A percentile compares a stretch with the other conserved stretches of the same genome.
These are phyloP conservation scores for Balanococcus diminutus DNA, from an alignment of 2,888 invertebrate species.

Conservation along the genomic window DNA sequence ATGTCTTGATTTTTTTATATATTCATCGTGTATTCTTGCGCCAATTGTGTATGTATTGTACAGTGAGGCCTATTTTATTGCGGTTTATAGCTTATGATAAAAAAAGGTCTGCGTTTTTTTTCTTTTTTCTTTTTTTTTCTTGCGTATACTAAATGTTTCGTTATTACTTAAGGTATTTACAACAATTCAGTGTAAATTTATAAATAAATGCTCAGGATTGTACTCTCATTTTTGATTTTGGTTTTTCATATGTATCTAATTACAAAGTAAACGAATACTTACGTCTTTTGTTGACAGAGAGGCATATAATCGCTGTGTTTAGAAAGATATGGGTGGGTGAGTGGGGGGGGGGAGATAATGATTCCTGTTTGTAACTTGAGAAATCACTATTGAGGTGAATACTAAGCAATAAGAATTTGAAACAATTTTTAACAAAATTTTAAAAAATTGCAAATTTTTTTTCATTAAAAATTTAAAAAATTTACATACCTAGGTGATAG, in stretches of 20 bases:
- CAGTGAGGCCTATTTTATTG: slow-evolving; percentile 26
- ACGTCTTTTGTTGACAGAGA: too few relatives aligned
- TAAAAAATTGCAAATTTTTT: too few relatives aligned
- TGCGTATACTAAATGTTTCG: slow-evolving; percentile 32
- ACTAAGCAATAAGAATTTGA: too few relatives aligned
- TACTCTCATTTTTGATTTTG: neutral
- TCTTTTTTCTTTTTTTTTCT: neutral
- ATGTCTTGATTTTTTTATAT: slow-evolving; percentile 39
- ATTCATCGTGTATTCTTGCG: neutral
- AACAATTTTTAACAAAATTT: too few relatives aligned
- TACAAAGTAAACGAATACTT: neutral
- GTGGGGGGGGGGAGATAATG: too few relatives aligned
- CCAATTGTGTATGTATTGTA: slow-evolving; percentile 32
- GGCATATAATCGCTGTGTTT: too few relatives aligned
- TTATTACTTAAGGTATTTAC: neutral
- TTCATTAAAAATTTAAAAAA: too few relatives aligned
- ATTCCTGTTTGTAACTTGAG: too few relatives aligned
- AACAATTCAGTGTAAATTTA: slow-evolving; percentile 34
- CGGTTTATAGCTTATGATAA: slow-evolving; percentile 13
- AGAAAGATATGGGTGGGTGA: too few relatives aligned
- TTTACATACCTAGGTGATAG: too few relatives aligned
- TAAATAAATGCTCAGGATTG: slow-evolving; percentile 41
- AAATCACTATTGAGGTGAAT: too few relatives aligned
- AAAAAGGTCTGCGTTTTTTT: slow-evolving; percentile 18
- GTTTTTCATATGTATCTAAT: neutral